phyloP scores from a whole-genome alignment of 2,888 invertebrate species.

The Limnephilus auricula region DNA sequence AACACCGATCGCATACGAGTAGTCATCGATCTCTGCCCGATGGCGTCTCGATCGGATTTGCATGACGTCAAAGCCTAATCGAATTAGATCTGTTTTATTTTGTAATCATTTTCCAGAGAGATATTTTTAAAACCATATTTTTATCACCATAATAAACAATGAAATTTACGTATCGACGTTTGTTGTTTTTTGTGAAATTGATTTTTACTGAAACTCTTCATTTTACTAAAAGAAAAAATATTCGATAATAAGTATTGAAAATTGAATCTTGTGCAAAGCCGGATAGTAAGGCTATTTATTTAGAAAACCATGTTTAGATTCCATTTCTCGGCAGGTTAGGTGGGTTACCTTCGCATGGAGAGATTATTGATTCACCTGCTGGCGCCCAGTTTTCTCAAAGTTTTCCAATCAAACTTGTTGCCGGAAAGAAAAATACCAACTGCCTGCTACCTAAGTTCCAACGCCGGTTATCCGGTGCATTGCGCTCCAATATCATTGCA shows the following conservation, averaged over 20 bases:
- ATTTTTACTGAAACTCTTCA: not conserved
- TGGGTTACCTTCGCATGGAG: constrained; percentile 14
- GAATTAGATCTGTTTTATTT: not conserved
- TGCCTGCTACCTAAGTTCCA: constrained; percentile 33
- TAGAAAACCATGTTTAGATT: not conserved
- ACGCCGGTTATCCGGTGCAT: not conserved
- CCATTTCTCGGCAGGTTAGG: not conserved
- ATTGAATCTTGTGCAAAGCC: too few relatives aligned
- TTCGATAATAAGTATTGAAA: not conserved
- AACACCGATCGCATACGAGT: too few relatives aligned
- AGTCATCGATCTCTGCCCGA: not conserved
- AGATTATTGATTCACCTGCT: constrained; percentile 64
- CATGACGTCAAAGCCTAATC: not conserved
- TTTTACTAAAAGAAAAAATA: not conserved
- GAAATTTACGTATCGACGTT: too few relatives aligned
- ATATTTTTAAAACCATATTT: too few relatives aligned
- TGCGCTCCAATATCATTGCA: constrained; percentile 36
- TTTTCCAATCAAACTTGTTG: constrained; percentile 66
- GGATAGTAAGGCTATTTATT: not conserved
- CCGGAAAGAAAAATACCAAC: constrained; percentile 64
- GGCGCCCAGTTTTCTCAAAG: constrained; percentile 58
- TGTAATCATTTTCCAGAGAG: not conserved
- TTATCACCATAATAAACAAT: not conserved
- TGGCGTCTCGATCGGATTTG: not conserved
- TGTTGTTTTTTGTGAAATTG: too few relatives aligned